Evolutionary conservation across 2,888 invertebrate genomes (phyloP), one percentile per base, ranked within the genome.

Genomic region (Yponomeuta sedellus): DNA sequence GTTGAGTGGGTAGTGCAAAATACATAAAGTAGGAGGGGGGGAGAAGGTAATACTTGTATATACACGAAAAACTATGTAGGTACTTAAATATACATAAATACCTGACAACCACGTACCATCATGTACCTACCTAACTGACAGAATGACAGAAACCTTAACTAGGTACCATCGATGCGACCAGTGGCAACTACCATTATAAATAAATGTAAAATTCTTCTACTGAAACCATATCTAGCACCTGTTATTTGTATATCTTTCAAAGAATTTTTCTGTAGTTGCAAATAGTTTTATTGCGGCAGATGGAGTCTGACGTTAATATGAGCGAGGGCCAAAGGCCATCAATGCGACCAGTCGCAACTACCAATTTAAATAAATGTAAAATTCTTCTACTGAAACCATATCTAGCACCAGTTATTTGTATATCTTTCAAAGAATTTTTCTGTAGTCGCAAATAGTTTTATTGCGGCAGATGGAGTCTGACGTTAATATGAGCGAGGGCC

Each of bases 321-420:
- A 68, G 68, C 69, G 70, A 71, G 72, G 69, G 69, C 44, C 69
- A 73, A 22, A 12, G 22, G 12, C 59, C 72, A n/a, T 8, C 8
- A 34, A 5, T 8, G 10, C 34, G 5, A 34, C 34, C 34, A 34
- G 8, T 34, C 34, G 34, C 34, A 3, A 34, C 8, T 34, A 10
- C 34, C 34, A 34, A 25, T 4, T 5, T 25, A 25, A 34, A 34
- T 34, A 34, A 34, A 34, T 34, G 10, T 34, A 34, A 5, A 8
- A 34, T 34, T 34, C 5, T 34, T 81, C 80, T 77, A 70, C 70
- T 73, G 68, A 73, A 76, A 78, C 76, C 22, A 59, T 2, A 59
- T 6, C 1, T 10, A 25, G 59, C 10, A 4, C 12, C 22, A 20
- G 20, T 8, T 59, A 59, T 59, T 22, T 20, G n/a, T n/a, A 22